Percentiles rank a stretch among this genome's conserved stretches.
Evolutionary conservation across 2,888 invertebrate genomes (phyloP).

Genomic region (Drosophila seclusa): DNA sequence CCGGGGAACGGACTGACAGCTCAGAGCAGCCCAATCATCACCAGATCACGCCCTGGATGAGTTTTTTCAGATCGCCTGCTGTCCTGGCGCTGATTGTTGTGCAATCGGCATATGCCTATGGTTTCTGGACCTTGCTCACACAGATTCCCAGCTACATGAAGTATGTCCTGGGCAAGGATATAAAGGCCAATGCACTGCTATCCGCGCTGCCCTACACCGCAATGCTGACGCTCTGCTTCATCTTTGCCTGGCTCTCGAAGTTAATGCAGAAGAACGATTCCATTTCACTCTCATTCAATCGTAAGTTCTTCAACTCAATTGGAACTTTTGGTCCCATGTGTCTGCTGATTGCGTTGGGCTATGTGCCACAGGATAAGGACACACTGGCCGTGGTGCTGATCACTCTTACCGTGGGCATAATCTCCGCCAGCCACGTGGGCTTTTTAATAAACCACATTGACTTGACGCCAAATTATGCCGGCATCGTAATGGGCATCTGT

Average conservation of each 20-base stretch:
- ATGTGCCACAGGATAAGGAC: constrained; percentile 82
- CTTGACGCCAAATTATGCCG: constrained; percentile 89
- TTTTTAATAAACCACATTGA: constrained; percentile 89
- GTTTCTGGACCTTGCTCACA: constrained; percentile 90
- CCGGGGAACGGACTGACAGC: constrained; percentile 52
- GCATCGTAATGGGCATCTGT: constrained; percentile 89
- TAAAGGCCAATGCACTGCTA: constrained; percentile 87
- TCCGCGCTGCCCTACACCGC: constrained; percentile 87
- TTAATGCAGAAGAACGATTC: constrained; percentile 78
- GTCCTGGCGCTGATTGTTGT: constrained; percentile 88
- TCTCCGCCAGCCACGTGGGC: constrained; percentile 87
- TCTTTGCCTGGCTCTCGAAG: constrained; percentile 87
- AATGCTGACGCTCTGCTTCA: constrained; percentile 86
- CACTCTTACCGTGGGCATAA: constrained; percentile 87
- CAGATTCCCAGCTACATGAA: constrained; percentile 90
- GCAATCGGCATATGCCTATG: constrained; percentile 87
- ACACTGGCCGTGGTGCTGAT: constrained; percentile 86
- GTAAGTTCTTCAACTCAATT: constrained; percentile 83
- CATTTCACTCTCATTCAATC: constrained; percentile 82
- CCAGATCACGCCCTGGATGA: constrained; percentile 87
- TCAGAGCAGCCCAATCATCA: constrained; percentile 73
- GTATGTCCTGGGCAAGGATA: constrained; percentile 89
- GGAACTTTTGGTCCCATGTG: constrained; percentile 86
- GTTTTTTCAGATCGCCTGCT: constrained; percentile 87
- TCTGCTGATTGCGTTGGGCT: constrained; percentile 86